phyloP scores from a whole-genome alignment of 2,888 invertebrate genomes.

The Rotaria socialis region DNA sequence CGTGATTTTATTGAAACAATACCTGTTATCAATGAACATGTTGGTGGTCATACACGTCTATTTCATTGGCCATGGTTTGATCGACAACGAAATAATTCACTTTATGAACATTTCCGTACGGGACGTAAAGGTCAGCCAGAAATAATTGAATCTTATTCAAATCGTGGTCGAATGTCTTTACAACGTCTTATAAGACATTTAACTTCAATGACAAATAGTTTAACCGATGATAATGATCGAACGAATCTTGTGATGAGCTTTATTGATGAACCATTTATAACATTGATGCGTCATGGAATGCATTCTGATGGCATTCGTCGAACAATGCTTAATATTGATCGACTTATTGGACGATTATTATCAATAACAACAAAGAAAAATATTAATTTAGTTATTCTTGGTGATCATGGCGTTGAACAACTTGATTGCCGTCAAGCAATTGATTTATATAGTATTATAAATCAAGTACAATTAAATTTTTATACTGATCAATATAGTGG shows the following conservation, averaged over 20 bases:
- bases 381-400: conserved; percentile 26
- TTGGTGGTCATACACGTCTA: conserved; percentile 25
- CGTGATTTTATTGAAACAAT: background rate
- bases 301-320: conserved; percentile 3
- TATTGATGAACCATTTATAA: conserved; percentile 18
- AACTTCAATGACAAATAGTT: background rate
- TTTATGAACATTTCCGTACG: background rate
- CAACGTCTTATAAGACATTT: background rate
- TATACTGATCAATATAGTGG: background rate
- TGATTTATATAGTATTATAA: background rate
- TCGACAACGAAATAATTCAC: background rate
- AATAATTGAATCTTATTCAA: conserved; percentile 1
- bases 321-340: conserved; percentile 21
- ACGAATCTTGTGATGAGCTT: conserved; percentile 16
- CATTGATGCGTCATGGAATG: background rate
- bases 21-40: conserved; percentile 18
- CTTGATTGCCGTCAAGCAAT: background rate
- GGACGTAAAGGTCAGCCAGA: conserved; percentile 17
- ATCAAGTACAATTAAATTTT: background rate
- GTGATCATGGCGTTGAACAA: background rate
- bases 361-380: background rate
- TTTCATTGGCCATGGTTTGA: conserved; percentile 19
- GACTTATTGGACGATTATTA: background rate
- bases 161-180: conserved; percentile 11
- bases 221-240: conserved; percentile 7